Evolutionary conservation across 1,140 invertebrate genomes (phyloP).

Genomic region (Aphidius gifuensis): DNA sequence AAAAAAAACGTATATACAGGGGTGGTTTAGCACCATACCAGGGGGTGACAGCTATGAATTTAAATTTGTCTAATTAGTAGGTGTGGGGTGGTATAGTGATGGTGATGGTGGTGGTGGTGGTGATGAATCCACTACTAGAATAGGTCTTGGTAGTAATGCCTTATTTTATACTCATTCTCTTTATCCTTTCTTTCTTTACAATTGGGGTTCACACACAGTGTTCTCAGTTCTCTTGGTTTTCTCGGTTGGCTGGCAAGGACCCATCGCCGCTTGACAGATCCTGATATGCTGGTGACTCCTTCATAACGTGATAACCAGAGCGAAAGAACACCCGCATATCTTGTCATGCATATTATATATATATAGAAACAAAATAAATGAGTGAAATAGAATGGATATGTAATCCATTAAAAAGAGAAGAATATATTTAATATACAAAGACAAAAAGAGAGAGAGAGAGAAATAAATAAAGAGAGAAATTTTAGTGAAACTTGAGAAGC

Average conservation of each 20-base stretch:
- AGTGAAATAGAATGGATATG: too few species aligned
- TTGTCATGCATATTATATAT: too few species aligned
- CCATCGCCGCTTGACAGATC: conserved; percentile 5
- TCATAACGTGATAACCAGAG: conserved; percentile 6
- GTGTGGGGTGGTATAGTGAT: conserved; percentile 31
- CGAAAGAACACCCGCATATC: conserved; percentile 14
- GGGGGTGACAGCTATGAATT: conserved; percentile 47
- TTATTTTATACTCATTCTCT: conserved; percentile 14
- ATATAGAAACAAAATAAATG: too few species aligned
- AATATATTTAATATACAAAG: too few species aligned
- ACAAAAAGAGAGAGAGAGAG: too few species aligned
- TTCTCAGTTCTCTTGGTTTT: conserved; percentile 18
- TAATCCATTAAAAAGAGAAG: too few species aligned
- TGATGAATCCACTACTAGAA: conserved; percentile 30
- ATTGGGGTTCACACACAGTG: conserved; percentile 1
- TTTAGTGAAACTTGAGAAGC: conserved; percentile 16
- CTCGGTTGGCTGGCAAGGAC: conserved; percentile 6
- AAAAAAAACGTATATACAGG: conserved; percentile 7
- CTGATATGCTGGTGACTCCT: conserved; percentile 7
- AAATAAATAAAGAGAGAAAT: too few species aligned
- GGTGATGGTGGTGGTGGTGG: conserved; percentile 20
- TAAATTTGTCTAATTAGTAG: conserved; percentile 56
- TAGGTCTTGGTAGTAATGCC: conserved; percentile 6
- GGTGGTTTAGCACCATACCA: conserved; percentile 13
- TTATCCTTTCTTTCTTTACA: conserved; percentile 1